Conservation (phyloP, 2,797 vertebrate species). For the Champsocephalus esox region DNA sequence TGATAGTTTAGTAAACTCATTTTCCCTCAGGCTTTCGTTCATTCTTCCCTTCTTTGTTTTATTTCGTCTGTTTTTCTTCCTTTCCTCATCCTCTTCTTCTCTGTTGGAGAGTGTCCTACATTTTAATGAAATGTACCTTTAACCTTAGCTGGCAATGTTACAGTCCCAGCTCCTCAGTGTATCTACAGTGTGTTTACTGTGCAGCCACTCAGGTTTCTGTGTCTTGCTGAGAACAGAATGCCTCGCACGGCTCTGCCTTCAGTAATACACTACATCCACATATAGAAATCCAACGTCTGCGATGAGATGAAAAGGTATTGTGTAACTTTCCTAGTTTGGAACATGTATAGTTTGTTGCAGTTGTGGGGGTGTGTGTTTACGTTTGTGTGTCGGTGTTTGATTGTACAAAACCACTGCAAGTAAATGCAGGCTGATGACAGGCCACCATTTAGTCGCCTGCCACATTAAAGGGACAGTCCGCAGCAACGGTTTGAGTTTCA, state of each 20-base stretch:
- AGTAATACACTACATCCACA: not conserved
- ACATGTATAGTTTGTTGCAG: conserved; percentile 50
- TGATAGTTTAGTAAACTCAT: conserved; percentile 61
- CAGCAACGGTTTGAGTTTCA: conserved; percentile 70
- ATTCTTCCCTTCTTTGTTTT: conserved; percentile 27
- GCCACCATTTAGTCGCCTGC: conserved; percentile 63
- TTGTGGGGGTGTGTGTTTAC: conserved; percentile 68
- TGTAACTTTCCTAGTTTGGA: conserved; percentile 25
- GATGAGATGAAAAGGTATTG: conserved; percentile 39
- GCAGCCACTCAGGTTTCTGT: conserved; percentile 53
- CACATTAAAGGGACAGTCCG: conserved; percentile 77
- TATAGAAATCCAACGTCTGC: not conserved
- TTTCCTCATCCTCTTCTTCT: conserved; percentile 9
- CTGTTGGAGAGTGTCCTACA: conserved; percentile 46
- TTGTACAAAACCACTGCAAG: conserved; percentile 64
- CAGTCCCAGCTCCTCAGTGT: conserved; percentile 31
- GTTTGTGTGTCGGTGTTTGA: conserved; percentile 65
- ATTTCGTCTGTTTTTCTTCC: conserved; percentile 15
- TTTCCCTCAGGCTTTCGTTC: conserved; percentile 15
- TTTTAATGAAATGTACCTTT: conserved; percentile 69
- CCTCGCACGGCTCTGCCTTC: not conserved
- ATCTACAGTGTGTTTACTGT: conserved; percentile 61
- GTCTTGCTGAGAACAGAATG: conserved; percentile 31
- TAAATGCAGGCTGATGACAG: conserved; percentile 73
- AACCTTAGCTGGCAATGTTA: conserved; percentile 38